A percentile compares a stretch with the other conserved stretches of the same genome.
Conservation (phyloP, 1,140 invertebrate species). For the Atta cephalotes region DNA sequence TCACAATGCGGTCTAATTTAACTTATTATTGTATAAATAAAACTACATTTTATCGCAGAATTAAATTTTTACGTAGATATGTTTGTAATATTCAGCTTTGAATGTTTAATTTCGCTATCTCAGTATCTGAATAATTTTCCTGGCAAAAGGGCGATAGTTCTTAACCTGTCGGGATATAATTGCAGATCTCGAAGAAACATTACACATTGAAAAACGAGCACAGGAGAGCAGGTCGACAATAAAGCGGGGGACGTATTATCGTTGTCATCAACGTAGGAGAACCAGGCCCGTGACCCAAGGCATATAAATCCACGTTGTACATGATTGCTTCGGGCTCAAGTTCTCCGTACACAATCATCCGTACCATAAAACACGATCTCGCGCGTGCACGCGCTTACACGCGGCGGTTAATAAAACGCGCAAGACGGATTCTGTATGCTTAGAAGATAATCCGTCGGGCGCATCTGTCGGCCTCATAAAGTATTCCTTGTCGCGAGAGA, state of each 20-base stretch:
- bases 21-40: background rate
- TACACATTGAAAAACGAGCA: background rate
- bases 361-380: conserved; percentile 3
- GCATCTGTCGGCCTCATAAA: conserved; percentile 82
- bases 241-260: conserved; percentile 10
- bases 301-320: conserved; percentile 9
- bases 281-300: background rate
- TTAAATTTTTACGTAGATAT: background rate
- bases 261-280: conserved; percentile 10
- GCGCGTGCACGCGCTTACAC: conserved; percentile 7
- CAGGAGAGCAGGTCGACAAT: background rate
- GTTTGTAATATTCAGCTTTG: background rate
- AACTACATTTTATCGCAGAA: background rate
- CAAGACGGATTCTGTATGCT: conserved; percentile 74
- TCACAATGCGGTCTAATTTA: too few species aligned
- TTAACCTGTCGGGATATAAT: background rate
- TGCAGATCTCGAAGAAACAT: background rate
- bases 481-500: conserved; percentile 73
- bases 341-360: conserved; percentile 30
- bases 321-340: conserved; percentile 15
- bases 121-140: background rate
- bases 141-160: background rate
- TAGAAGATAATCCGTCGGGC: conserved; percentile 78
- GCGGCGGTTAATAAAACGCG: conserved; percentile 74
- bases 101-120: background rate